A percentile compares a stretch with the other conserved stretches of the same genome.
phyloP scores from a whole-genome alignment of 2,113 vertebrate genomes.

The Gambusia holbrooki region DNA sequence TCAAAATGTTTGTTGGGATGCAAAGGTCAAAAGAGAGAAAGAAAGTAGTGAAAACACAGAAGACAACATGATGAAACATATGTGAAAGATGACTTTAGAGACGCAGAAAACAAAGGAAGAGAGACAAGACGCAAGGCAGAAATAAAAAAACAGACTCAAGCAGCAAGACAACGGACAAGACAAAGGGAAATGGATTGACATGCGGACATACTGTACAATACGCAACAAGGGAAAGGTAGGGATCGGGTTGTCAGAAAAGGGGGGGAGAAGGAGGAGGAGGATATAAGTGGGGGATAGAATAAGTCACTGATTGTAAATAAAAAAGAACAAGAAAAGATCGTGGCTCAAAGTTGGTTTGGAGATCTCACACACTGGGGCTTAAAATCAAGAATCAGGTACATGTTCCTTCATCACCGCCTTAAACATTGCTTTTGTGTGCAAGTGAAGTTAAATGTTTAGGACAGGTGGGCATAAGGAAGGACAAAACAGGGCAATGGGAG shows the following conservation, averaged over 20 bases:
- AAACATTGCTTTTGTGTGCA: conserved; percentile 56
- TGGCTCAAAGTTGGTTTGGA: conserved; percentile 76
- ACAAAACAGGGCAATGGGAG: conserved; percentile 10
- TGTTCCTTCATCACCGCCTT: conserved; percentile 46
- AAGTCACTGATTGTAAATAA: conserved; percentile 82
- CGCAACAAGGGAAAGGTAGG: conserved; percentile 48
- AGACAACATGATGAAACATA: conserved; percentile 66
- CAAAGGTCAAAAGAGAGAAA: conserved; percentile 62
- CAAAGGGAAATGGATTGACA: conserved; percentile 66
- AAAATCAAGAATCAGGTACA: conserved; percentile 75
- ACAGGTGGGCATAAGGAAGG: conserved; percentile 21
- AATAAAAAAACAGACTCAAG: conserved; percentile 70
- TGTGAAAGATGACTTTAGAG: conserved; percentile 76
- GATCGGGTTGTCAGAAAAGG: conserved; percentile 58
- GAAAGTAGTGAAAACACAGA: conserved; percentile 38
- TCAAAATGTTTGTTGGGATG: conserved; percentile 79
- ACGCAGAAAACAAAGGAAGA: conserved; percentile 73
- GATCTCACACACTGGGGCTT: conserved; percentile 84
- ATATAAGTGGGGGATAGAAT: conserved; percentile 75
- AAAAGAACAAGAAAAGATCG: conserved; percentile 74
- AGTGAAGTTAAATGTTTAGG: conserved; percentile 33
- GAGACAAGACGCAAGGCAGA: conserved; percentile 71
- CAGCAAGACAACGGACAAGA: conserved; percentile 77
- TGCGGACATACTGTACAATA: conserved; percentile 67
- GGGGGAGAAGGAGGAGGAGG: conserved; percentile 50